Conservation (phyloP, 2,888 invertebrate species). For the Trachelus tabidus region DNA sequence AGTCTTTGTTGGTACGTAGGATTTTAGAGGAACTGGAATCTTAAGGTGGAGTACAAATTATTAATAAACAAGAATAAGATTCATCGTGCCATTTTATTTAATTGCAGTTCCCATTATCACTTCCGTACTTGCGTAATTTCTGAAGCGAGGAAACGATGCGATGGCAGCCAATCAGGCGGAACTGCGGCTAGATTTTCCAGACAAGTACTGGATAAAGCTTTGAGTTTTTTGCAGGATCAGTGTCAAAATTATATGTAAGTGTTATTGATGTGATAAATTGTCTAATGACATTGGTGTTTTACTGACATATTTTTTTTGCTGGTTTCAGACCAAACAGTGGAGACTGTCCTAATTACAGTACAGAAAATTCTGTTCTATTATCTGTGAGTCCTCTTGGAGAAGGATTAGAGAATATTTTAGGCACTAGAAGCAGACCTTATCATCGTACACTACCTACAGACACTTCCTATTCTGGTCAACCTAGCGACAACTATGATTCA, state of each 20-base stretch:
- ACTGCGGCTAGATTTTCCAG: slow-evolving; percentile 69
- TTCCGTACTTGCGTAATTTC: slow-evolving; percentile 71
- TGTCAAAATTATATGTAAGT: slow-evolving; percentile 72
- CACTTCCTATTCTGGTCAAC: slow-evolving; percentile 39
- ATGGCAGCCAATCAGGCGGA: slow-evolving; percentile 65
- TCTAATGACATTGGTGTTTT: not conserved
- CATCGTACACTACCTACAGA: slow-evolving; percentile 41
- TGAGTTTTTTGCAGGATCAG: slow-evolving; percentile 72
- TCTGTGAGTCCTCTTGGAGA: slow-evolving; percentile 42
- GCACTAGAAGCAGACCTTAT: slow-evolving; percentile 36
- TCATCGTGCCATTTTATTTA: slow-evolving; percentile 8
- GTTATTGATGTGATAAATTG: slow-evolving; percentile 4
- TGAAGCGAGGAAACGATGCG: slow-evolving; percentile 69
- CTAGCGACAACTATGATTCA: slow-evolving; percentile 43
- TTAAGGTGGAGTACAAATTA: not conserved
- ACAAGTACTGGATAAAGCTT: slow-evolving; percentile 71
- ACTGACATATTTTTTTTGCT: not conserved
- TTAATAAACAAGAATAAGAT: not conserved
- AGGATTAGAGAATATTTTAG: slow-evolving; percentile 26
- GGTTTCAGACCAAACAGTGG: slow-evolving; percentile 68
- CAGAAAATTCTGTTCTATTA: slow-evolving; percentile 37
- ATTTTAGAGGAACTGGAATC: not conserved
- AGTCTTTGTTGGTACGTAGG: slow-evolving; percentile 70
- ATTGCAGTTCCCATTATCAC: slow-evolving; percentile 70
- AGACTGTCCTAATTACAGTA: slow-evolving; percentile 62